Evolutionary conservation across 2,888 invertebrate species (phyloP).

Genomic region (Pammene aurita): DNA sequence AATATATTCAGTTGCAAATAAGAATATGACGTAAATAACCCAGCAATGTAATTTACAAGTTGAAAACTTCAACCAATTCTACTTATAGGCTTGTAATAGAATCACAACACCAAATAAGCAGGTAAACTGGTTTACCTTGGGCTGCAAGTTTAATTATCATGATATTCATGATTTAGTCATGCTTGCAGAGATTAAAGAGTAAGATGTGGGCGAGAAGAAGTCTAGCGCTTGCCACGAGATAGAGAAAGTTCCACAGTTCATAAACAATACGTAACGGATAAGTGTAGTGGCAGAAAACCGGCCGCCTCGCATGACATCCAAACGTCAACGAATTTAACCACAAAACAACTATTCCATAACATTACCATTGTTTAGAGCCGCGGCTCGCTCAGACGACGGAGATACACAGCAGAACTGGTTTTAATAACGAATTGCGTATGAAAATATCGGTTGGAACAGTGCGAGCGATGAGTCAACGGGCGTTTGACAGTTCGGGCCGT

Average conservation of each 20-base stretch:
- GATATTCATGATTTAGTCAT: constrained; percentile 4
- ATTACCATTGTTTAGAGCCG: constrained; percentile 51
- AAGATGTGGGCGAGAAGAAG: background rate
- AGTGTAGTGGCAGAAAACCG: constrained; percentile 26
- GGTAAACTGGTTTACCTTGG: constrained; percentile 26
- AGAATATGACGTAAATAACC: constrained; percentile 19
- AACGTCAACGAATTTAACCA: constrained; percentile 42
- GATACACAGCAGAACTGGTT: constrained; percentile 53
- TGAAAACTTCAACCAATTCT: background rate
- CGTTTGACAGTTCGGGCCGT: constrained; percentile 76
- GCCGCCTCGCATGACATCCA: constrained; percentile 47
- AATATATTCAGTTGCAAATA: constrained; percentile 20
- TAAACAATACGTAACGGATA: constrained; percentile 37
- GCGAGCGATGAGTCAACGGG: constrained; percentile 77
- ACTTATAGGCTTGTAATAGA: constrained; percentile 16
- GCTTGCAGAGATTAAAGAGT: background rate
- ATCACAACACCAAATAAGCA: constrained; percentile 33
- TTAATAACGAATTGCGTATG: constrained; percentile 66
- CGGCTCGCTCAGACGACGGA: constrained; percentile 48
- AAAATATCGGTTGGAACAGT: constrained; percentile 60
- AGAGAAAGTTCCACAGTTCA: constrained; percentile 3
- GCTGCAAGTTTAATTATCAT: constrained; percentile 5
- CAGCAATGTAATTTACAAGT: constrained; percentile 19
- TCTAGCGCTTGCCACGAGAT: background rate
- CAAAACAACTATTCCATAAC: constrained; percentile 42